Evolutionary conservation across 2,888 invertebrate species (phyloP).

Genomic region (Macrosoma leucophasiata): DNA sequence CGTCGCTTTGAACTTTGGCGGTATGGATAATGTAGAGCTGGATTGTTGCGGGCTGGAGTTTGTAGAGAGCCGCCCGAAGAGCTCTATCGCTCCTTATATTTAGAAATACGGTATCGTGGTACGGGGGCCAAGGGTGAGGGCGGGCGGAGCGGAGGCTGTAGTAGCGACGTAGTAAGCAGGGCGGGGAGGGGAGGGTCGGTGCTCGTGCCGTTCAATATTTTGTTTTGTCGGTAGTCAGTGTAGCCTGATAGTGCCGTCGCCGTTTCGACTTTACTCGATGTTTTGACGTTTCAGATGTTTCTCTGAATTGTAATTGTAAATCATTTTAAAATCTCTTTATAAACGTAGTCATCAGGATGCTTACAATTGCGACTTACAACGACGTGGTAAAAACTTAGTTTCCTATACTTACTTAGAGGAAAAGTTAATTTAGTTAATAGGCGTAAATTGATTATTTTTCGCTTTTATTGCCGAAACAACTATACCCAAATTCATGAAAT

Average conservation of each 20-base stretch:
- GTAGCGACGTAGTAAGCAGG: constrained; percentile 57
- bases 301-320: too few relatives aligned
- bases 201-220: constrained; percentile 48
- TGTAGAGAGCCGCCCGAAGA: constrained; percentile 18
- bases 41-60: constrained; percentile 13
- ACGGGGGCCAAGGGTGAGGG: constrained; percentile 36
- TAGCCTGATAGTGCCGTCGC: constrained; percentile 27
- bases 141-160: constrained; percentile 47
- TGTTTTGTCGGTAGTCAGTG: constrained; percentile 35
- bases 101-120: constrained; percentile 32
- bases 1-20: constrained; percentile 22
- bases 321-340: too few relatives aligned
- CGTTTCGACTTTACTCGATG: constrained; percentile 23
- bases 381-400: too few relatives aligned
- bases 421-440: too few relatives aligned
- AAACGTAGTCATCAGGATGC: too few relatives aligned
- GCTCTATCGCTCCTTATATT: constrained; percentile 10
- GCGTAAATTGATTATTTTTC: too few relatives aligned
- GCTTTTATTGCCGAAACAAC: too few relatives aligned
- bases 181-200: constrained; percentile 24
- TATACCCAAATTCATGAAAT: too few relatives aligned
- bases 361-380: too few relatives aligned
- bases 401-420: too few relatives aligned
- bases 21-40: constrained; percentile 4
- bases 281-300: not conserved